Conservation (phyloP, 2,797 vertebrate species). For the Silurus lanzhouensis region DNA sequence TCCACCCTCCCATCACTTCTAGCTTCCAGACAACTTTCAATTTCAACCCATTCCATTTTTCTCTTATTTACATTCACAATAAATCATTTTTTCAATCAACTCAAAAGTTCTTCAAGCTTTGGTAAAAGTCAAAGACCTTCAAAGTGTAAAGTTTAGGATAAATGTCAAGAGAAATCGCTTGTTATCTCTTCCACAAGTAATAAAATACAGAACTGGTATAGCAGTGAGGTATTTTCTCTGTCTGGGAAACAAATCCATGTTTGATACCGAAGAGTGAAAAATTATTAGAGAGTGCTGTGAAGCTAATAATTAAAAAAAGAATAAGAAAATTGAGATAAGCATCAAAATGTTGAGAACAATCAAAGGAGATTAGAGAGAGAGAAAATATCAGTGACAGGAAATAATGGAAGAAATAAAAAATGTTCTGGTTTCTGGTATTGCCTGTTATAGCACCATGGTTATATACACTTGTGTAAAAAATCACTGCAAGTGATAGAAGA, state of each 20-base stretch:
- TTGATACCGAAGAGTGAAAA: slow-evolving; percentile 17
- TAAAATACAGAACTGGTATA: slow-evolving; percentile 12
- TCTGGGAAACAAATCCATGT: slow-evolving; percentile 26
- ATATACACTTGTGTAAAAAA: not conserved
- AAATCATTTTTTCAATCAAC: slow-evolving; percentile 45
- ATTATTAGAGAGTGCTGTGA: not conserved
- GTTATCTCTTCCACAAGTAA: slow-evolving; percentile 5
- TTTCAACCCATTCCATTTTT: slow-evolving; percentile 41
- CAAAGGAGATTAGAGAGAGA: not conserved
- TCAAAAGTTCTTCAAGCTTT: slow-evolving; percentile 29
- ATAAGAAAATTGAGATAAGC: slow-evolving; percentile 18
- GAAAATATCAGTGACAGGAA: not conserved
- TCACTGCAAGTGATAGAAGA: not conserved
- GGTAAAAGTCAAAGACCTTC: slow-evolving; percentile 47
- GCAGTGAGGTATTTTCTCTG: not conserved
- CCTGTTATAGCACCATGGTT: not conserved
- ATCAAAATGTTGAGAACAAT: slow-evolving; percentile 7
- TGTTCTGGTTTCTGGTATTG: too few relatives aligned
- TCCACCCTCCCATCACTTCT: slow-evolving; percentile 38
- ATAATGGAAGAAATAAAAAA: not conserved
- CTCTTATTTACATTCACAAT: slow-evolving; percentile 48
- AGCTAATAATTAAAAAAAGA: slow-evolving; percentile 27
- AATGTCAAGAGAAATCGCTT: slow-evolving; percentile 39
- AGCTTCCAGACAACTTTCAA: slow-evolving; percentile 39
- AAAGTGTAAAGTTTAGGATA: slow-evolving; percentile 36